Evolutionary conservation across 2,113 vertebrate genomes (phyloP).

Genomic region (Trematocara variabile): DNA sequence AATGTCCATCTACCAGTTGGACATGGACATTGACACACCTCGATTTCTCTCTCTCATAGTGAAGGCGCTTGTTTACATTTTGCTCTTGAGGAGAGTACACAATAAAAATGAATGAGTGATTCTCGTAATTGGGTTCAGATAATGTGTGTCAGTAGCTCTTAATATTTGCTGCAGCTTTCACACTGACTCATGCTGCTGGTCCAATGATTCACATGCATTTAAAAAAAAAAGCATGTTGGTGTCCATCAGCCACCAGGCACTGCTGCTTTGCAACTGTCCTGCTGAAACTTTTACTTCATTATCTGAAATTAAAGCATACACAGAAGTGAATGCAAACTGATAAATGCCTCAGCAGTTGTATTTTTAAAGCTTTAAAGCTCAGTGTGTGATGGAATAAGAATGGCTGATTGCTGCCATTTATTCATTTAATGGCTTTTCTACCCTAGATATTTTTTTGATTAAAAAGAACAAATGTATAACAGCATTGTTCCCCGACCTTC

Average conservation of each 20-base stretch:
- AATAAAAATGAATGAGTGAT: neutral
- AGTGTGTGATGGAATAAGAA: neutral
- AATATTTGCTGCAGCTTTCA: neutral
- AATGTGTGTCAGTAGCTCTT: neutral
- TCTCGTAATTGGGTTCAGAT: neutral
- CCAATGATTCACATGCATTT: neutral
- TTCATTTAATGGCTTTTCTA: neutral
- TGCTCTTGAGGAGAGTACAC: neutral
- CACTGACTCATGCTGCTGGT: neutral
- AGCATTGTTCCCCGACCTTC: neutral
- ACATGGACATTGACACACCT: neutral
- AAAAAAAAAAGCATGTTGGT: neutral
- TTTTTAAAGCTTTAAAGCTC: neutral
- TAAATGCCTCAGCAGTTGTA: neutral
- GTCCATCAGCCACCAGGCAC: neutral
- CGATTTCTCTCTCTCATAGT: neutral
- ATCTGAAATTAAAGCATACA: neutral
- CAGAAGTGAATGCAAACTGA: neutral
- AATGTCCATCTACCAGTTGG: neutral
- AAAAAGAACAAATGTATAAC: neutral
- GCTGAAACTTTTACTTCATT: neutral
- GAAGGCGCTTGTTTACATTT: neutral
- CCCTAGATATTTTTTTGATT: neutral
- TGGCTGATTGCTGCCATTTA: constrained; percentile 1
- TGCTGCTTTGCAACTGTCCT: neutral